A percentile compares a stretch with the other conserved stretches of the same genome.
Conservation (phyloP, 2,113 vertebrate genomes). For the Emberiza fucata region DNA sequence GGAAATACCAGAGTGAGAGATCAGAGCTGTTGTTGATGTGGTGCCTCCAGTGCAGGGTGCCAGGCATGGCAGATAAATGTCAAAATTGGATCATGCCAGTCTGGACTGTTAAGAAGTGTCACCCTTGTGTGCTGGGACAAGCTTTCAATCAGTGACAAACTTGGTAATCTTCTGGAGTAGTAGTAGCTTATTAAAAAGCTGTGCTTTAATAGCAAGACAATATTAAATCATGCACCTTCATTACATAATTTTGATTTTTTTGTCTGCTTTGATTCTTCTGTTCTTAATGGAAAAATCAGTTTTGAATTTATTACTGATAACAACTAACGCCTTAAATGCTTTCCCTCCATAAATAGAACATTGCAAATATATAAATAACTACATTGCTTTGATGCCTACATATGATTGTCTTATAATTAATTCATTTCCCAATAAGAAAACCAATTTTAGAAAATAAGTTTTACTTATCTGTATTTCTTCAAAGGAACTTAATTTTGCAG, state of each 20-base stretch:
- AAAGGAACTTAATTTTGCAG: not conserved
- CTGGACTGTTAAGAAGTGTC: not conserved
- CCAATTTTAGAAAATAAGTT: not conserved
- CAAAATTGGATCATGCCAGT: not conserved
- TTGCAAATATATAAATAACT: not conserved
- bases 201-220: not conserved
- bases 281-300: not conserved
- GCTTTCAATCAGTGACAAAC: not conserved
- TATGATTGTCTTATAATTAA: not conserved
- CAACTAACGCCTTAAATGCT: not conserved
- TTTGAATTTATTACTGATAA: not conserved
- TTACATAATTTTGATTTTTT: not conserved
- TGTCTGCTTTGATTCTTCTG: not conserved
- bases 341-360: not conserved
- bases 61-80: not conserved
- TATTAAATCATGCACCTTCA: not conserved
- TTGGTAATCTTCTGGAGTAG: not conserved
- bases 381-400: not conserved
- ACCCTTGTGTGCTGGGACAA: fast-evolving
- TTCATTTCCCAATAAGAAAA: not conserved
- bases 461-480: not conserved
- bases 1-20: not conserved
- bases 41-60: not conserved
- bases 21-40: not conserved
- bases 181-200: not conserved